Percentiles rank a stretch among this genome's conserved stretches.
These are phyloP conservation scores for Agonum fuliginosum DNA, from an alignment of 2,888 invertebrate species.

Conservation along the genomic window DNA sequence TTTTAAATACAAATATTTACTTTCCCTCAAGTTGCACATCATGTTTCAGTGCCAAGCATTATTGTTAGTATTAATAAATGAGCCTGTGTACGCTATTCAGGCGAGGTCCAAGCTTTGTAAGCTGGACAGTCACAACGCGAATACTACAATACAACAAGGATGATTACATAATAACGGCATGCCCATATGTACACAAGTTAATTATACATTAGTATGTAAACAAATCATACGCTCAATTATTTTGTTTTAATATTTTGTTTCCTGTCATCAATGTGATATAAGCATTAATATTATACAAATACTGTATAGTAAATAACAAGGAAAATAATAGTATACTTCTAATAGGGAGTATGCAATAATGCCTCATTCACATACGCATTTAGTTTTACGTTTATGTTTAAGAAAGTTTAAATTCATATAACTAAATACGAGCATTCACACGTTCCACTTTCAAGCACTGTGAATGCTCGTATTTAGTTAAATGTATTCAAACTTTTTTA, in stretches of 20 bases:
- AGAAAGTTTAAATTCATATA: no score
- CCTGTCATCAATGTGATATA: no score
- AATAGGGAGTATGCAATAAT: no score
- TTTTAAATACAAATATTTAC: constrained; percentile 35
- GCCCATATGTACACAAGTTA: not conserved
- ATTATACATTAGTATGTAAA: not conserved
- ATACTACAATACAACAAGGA: not conserved
- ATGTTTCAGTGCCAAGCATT: not conserved
- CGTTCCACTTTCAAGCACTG: no score
- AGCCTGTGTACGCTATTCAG: no score
- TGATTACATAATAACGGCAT: not conserved
- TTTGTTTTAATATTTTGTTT: constrained; percentile 10
- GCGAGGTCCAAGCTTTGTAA: not conserved
- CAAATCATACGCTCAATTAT: not conserved
- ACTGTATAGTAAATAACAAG: no score
- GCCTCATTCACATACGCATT: no score
- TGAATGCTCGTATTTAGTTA: no score
- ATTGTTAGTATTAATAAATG: constrained; percentile 29
- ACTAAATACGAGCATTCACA: no score
- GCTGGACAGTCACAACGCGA: not conserved
- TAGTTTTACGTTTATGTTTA: no score
- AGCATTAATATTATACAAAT: not conserved
- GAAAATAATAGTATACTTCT: no score
- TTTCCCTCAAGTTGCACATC: constrained; percentile 15
- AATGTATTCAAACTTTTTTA: no score